These are phyloP conservation scores for Phenganax stokvisi DNA, from an alignment of 92 coral and sea anemone genomes.

Conservation along the genomic window DNA sequence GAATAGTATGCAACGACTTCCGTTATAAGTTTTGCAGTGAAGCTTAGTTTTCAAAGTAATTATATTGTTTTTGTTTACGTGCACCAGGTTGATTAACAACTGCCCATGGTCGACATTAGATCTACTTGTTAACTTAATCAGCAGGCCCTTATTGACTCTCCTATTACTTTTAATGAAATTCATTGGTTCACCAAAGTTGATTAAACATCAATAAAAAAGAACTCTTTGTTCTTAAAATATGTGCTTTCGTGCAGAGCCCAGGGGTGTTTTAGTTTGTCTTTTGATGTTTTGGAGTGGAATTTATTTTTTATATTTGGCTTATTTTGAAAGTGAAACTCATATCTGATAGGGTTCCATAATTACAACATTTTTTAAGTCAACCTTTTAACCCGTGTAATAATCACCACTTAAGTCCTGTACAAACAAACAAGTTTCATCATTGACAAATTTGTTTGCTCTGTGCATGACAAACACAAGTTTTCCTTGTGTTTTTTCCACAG, in stretches of 20 bases:
- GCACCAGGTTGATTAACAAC: background rate
- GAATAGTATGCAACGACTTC: background rate
- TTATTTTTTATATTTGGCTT: no score
- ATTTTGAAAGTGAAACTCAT: no score
- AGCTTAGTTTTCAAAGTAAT: background rate
- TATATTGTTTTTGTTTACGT: background rate
- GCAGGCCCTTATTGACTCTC: conserved; percentile 3
- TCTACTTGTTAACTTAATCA: background rate
- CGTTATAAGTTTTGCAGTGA: background rate
- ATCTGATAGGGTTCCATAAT: no score
- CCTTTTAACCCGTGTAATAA: no score
- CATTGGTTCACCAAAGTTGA: background rate
- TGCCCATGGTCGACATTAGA: background rate
- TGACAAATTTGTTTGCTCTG: no score
- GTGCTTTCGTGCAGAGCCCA: background rate
- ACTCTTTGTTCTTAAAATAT: background rate
- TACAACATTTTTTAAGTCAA: no score
- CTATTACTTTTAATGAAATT: background rate
- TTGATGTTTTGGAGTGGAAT: no score
- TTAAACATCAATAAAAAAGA: background rate
- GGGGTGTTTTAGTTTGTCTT: background rate
- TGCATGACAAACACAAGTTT: no score
- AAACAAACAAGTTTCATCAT: no score
- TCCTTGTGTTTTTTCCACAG: no score
- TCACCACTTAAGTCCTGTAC: no score